Base-by-base conservation (phyloP, 2,888 invertebrate species). In the Gymnocheta viridis region DNA sequence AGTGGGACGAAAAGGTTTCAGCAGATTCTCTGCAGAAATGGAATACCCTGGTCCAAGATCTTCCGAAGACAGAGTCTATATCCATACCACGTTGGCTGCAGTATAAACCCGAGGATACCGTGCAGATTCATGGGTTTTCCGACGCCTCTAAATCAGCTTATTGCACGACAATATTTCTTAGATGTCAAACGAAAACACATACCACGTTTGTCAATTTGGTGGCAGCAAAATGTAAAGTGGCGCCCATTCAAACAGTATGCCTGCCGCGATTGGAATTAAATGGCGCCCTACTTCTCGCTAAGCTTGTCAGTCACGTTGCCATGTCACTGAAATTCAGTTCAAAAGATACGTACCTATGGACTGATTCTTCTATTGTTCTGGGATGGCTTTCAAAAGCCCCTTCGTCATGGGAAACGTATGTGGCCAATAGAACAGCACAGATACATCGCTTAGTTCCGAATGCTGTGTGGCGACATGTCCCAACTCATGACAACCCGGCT, bases 101-200 rank as follows among this genome's bases (percentile, higher is more conserved):
- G 19, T 64, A 54, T 12, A 12, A 14, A 4, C 64, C 64, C 3
- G 12, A 14, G 12, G 54, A 44, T 4, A 12, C 2, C 2, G 14
- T 54, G 9, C 27, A 74, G 17, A 54, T 74, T 6, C 74, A 74
- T n/a, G 64, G 64, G 6, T 74, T 64, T 41, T 74, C 41, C 0
- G 62, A 74, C 12, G 51, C 74, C 2, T 51, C 74, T 12, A 64
- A 51, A 19, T n/a, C 12, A 0, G 62, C 62, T 2, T 74, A 64
- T 29, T 74, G 41, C n/a, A 41, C 74, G 0, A 38, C 41, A 6
- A 14, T 64, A 9, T 64, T 58, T 41, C 1, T 73, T 17, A 27
- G 51, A 7, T 54, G n/a, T 9, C 38, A 54, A n/a, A 69, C n/a
- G 9, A 22, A 9, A 0, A 27, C 6, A 3, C 32, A 19, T 14